Conservation (phyloP, 2,113 vertebrate species). For the Lipophrys pholis region DNA sequence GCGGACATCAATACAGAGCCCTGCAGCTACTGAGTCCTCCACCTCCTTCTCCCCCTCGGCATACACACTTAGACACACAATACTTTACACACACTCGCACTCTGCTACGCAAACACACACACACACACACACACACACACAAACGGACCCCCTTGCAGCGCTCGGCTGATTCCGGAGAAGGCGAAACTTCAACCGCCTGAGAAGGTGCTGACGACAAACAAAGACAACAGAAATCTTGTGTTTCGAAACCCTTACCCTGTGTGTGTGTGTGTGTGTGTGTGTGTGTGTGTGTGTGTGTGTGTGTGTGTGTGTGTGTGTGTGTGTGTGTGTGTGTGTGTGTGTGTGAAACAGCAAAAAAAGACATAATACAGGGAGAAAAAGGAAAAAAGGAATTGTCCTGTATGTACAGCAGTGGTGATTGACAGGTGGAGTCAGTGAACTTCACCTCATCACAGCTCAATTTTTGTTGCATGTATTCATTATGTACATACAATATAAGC, state of each 20-base stretch:
- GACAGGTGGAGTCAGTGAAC: neutral
- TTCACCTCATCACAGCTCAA: slow-evolving; percentile 3
- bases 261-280: slow-evolving; percentile 9
- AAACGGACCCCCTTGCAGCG: slow-evolving; percentile 63
- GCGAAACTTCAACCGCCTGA: slow-evolving; percentile 79
- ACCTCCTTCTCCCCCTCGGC: slow-evolving; percentile 59
- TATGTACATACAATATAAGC: neutral
- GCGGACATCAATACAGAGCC: slow-evolving; percentile 83
- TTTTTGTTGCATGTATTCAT: neutral
- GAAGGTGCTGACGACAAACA: slow-evolving; percentile 85
- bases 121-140: slow-evolving; percentile 58
- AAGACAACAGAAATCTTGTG: slow-evolving; percentile 77
- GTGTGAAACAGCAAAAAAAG: neutral
- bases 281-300: slow-evolving; percentile 3
- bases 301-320: neutral
- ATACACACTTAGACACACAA: slow-evolving; percentile 63
- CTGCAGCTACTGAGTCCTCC: slow-evolving; percentile 78
- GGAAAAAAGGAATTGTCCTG: neutral
- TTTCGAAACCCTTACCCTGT: slow-evolving; percentile 52
- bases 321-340: too few species aligned
- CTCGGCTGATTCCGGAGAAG: slow-evolving; percentile 74
- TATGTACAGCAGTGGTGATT: neutral
- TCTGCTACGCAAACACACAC: slow-evolving; percentile 57
- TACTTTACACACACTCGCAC: slow-evolving; percentile 54
- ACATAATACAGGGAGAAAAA: too few species aligned